Percentiles rank a stretch among this genome's conserved stretches.
Conservation (phyloP, 2,888 invertebrate genomes). For the Xestia sexstrigata region DNA sequence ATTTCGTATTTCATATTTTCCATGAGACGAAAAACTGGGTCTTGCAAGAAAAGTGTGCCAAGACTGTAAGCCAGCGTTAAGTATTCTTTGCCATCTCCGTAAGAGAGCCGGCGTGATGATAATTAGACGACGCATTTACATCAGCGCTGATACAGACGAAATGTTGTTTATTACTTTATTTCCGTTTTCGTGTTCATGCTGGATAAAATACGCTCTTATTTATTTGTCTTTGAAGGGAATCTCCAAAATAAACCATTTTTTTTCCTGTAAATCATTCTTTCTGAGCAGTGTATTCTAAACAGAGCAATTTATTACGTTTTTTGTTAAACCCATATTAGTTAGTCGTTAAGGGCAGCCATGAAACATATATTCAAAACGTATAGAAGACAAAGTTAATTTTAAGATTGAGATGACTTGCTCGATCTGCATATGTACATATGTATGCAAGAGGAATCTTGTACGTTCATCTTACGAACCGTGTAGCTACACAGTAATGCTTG, state of each 20-base stretch:
- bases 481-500: conserved; percentile 40
- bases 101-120: conserved; percentile 36
- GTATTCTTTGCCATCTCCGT: conserved; percentile 44
- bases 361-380: neutral
- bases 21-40: conserved; percentile 42
- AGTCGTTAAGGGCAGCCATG: neutral
- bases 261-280: conserved; percentile 1
- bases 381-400: conserved; percentile 21
- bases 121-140: conserved; percentile 44
- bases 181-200: conserved; percentile 36
- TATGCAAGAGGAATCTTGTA: conserved; percentile 38
- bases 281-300: neutral
- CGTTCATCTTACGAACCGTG: conserved; percentile 22
- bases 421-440: conserved; percentile 44
- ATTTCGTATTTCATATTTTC: conserved; percentile 20
- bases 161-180: conserved; percentile 50
- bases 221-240: conserved; percentile 13
- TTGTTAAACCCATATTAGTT: conserved; percentile 4
- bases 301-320: conserved; percentile 9
- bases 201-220: conserved; percentile 32
- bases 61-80: conserved; percentile 48
- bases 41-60: conserved; percentile 47
- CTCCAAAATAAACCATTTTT: neutral
- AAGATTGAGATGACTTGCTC: conserved; percentile 22
- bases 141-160: conserved; percentile 31